phyloP scores from a whole-genome alignment of 2,113 vertebrate genomes.

The Cygnus atratus region DNA sequence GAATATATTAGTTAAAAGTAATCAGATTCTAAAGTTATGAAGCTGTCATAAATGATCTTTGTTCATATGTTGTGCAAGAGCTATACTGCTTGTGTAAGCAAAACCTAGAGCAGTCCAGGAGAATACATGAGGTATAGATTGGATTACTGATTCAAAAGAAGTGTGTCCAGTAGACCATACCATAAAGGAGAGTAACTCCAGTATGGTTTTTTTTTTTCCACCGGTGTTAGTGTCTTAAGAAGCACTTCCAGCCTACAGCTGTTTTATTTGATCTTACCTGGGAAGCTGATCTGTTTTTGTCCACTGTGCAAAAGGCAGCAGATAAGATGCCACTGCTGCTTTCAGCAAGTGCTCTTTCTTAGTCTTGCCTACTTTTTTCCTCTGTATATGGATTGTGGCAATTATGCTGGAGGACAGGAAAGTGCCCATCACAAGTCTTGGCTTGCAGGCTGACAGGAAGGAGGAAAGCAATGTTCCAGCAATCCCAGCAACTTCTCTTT shows the following conservation, averaged over 20 bases:
- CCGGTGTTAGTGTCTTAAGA: neutral
- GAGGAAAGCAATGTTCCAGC: neutral
- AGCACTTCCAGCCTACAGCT: neutral
- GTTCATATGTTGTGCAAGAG: neutral
- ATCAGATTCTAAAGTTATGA: neutral
- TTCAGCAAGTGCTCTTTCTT: neutral
- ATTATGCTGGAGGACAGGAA: neutral
- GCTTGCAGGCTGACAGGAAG: neutral
- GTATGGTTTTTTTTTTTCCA: neutral
- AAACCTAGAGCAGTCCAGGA: neutral
- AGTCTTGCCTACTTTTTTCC: neutral
- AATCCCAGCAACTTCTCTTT: neutral
- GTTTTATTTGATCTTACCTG: neutral
- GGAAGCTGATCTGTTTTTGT: neutral
- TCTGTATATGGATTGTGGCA: neutral
- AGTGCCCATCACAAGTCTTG: neutral
- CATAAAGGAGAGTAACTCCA: neutral
- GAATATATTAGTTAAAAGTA: neutral
- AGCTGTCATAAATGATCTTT: neutral
- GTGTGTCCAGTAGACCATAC: neutral
- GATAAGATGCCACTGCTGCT: neutral
- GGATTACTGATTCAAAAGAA: neutral
- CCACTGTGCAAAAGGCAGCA: neutral
- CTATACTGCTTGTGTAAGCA: neutral
- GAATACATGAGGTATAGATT: neutral